These are phyloP conservation scores for Colistium nudipinnis DNA, from an alignment of 2,113 vertebrate genomes.

Conservation along the genomic window DNA sequence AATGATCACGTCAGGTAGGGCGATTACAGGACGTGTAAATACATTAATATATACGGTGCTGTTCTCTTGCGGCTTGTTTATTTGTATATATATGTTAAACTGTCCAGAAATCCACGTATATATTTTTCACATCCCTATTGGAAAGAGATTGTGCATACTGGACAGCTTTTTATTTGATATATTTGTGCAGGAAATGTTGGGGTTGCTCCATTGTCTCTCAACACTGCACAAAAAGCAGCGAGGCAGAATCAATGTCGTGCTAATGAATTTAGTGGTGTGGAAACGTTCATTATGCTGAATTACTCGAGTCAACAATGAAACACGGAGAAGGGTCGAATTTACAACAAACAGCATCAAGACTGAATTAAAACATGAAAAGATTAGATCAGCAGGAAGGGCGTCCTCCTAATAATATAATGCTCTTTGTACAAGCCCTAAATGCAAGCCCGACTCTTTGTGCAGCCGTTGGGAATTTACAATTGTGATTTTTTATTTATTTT, in stretches of 20 bases:
- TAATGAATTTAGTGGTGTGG: background rate
- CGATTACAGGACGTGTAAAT: background rate
- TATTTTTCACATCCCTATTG: background rate
- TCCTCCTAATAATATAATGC: background rate
- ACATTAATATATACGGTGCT: background rate
- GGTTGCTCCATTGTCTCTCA: background rate
- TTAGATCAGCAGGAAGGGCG: background rate
- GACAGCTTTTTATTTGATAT: conserved; percentile 1
- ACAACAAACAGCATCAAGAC: background rate
- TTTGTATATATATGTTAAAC: background rate
- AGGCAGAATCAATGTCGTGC: background rate
- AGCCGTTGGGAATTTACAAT: background rate
- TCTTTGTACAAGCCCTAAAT: background rate
- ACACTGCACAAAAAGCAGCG: background rate
- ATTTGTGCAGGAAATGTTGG: background rate
- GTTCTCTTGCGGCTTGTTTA: background rate
- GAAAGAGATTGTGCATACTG: background rate
- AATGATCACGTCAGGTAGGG: background rate
- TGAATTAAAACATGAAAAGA: background rate
- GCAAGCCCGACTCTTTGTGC: background rate
- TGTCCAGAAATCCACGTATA: background rate
- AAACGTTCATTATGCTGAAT: background rate
- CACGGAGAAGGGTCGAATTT: background rate
- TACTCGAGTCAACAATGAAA: background rate
- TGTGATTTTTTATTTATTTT: background rate